These are phyloP conservation scores for Troides oblongomaculatus DNA, from an alignment of 2,888 invertebrate genomes.

Conservation along the genomic window DNA sequence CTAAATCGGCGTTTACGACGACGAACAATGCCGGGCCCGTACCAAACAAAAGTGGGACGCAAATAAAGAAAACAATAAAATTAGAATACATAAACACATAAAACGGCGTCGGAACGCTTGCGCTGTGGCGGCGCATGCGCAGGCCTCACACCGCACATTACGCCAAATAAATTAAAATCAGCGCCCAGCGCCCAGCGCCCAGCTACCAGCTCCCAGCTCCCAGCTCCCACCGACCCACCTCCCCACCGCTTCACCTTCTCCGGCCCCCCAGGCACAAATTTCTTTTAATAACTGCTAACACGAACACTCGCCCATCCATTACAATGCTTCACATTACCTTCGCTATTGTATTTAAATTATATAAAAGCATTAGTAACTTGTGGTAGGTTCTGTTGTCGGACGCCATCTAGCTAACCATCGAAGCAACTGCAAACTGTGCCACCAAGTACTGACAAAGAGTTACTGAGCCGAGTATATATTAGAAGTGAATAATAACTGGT, in stretches of 20 bases:
- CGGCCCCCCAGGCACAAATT: not conserved
- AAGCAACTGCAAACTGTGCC: too few relatives aligned
- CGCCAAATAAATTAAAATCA: slow-evolving; percentile 65
- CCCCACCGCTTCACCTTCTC: not conserved
- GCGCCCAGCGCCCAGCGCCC: slow-evolving; percentile 29
- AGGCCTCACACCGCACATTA: slow-evolving; percentile 39
- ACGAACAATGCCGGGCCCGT: slow-evolving; percentile 75
- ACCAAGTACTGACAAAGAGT: too few relatives aligned
- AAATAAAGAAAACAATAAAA: slow-evolving; percentile 81
- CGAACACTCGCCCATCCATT: not conserved
- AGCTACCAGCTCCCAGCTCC: not conserved
- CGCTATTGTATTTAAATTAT: not conserved
- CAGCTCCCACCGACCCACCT: not conserved
- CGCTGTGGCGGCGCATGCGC: slow-evolving; percentile 62
- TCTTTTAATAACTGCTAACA: slow-evolving; percentile 19
- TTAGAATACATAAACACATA: slow-evolving; percentile 80
- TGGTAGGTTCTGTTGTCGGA: too few relatives aligned
- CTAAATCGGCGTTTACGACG: slow-evolving; percentile 79
- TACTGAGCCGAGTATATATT: too few relatives aligned
- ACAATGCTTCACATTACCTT: not conserved
- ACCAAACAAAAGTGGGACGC: slow-evolving; percentile 80
- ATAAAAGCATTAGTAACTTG: not conserved
- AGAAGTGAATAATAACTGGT: too few relatives aligned
- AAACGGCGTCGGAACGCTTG: slow-evolving; percentile 70
- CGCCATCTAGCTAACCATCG: too few relatives aligned